Conservation (phyloP, 2,888 invertebrate species). For the Mythimna albipuncta region DNA sequence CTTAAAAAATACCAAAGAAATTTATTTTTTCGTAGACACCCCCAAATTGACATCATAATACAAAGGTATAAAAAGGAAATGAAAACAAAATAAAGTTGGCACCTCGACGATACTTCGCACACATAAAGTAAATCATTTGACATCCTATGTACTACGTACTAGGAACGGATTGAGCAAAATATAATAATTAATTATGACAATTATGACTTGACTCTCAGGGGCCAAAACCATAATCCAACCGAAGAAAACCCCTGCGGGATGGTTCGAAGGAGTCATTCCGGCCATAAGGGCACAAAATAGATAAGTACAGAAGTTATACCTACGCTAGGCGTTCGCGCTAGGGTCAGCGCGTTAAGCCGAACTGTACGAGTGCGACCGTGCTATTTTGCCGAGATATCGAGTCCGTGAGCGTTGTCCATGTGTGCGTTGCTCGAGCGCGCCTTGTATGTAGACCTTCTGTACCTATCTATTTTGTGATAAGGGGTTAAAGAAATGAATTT, state of each 20-base stretch:
- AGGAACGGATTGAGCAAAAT: constrained; percentile 29
- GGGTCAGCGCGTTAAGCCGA: too few relatives aligned
- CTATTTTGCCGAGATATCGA: too few relatives aligned
- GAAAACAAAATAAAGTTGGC: constrained; percentile 52
- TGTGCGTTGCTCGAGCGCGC: too few relatives aligned
- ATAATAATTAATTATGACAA: neutral
- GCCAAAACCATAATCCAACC: neutral
- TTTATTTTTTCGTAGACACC: constrained; percentile 27
- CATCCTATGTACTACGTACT: constrained; percentile 37
- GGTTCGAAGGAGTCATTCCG: too few relatives aligned
- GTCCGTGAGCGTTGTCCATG: too few relatives aligned
- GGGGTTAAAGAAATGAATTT: too few relatives aligned
- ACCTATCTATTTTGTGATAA: too few relatives aligned
- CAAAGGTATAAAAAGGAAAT: constrained; percentile 25
- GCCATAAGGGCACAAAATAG: too few relatives aligned
- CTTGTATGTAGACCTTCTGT: too few relatives aligned
- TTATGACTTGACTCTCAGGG: neutral
- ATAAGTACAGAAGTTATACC: too few relatives aligned
- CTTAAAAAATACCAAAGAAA: constrained; percentile 26
- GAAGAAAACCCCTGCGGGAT: neutral
- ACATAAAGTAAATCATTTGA: constrained; percentile 11
- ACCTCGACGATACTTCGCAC: constrained; percentile 49
- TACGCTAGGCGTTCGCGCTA: too few relatives aligned
- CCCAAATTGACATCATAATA: constrained; percentile 38
- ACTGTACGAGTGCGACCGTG: too few relatives aligned